Base-by-base conservation (phyloP, 1,140 invertebrate genomes). In the Episyrphus balteatus region DNA sequence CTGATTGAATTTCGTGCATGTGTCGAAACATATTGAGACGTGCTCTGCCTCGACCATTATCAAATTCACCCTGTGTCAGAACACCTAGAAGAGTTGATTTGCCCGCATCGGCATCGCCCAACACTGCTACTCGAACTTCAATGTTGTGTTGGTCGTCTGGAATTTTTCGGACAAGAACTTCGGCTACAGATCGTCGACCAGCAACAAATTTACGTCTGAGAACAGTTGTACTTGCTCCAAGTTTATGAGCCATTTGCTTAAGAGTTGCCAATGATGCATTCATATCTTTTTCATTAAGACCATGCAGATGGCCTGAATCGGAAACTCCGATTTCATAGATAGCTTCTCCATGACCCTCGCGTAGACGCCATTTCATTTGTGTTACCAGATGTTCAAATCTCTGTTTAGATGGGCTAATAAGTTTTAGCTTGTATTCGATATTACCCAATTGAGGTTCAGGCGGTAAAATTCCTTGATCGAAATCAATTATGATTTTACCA, bases 251-350 rank as follows among this genome's bases (percentile, higher is more conserved):
- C 92, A 97, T 96, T 49, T 81, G 76, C 42, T 83, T 72, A 14
- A 97, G 70, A 1, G 91, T 92, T 41, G 79, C 74, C 40, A 97
- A 70, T 21, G 88, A 93, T 6, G 82, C 82, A 30, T 80, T 76
- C 76, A 97, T 84, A 44, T 94, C 90, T 12, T 79, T 71, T 45
- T 79, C 76, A 11, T 79, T 78, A 7, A 97, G 73, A 9, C 93
- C 92, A 11, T 84, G 77, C 51, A 96, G 68, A 21, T 82, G 75
- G 1, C 94, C 94, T 68, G 86, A 91, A 70, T 98, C 94, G 49
- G 92, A 87, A 0, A 98, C 93, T 0, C 93, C 92, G 42, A 97
- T 89, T 73, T 95, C 90, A 73, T 98, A 98, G 53, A 98, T 90
- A 1, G 92, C 92, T 68, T 93, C 89, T 7, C 94, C 94, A 46